Percentiles rank a stretch among this genome's conserved stretches.
These are phyloP conservation scores for Tragelaphus scriptus DNA, from an alignment of 2,113 vertebrate species.

Conservation along the genomic window DNA sequence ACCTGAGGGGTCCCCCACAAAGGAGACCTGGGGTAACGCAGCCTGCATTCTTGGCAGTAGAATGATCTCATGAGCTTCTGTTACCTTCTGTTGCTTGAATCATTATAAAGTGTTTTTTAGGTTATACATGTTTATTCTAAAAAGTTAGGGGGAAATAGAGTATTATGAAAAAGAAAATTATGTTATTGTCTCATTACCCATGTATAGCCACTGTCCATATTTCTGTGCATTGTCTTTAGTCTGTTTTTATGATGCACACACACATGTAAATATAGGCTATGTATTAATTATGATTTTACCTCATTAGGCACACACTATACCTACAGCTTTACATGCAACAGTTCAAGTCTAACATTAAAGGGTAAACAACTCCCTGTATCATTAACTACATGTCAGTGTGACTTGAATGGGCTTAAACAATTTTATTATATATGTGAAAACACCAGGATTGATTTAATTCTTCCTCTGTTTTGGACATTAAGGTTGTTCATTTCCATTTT, in stretches of 20 bases:
- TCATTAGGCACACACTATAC: background rate
- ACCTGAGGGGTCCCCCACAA: background rate
- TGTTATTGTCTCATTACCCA: background rate
- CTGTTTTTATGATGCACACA: background rate
- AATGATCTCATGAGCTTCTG: background rate
- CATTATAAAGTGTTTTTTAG: background rate
- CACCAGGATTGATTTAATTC: background rate
- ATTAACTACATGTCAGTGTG: background rate
- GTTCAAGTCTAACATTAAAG: background rate
- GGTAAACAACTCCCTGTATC: background rate
- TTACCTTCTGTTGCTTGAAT: background rate
- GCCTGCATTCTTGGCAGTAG: fast-evolving
- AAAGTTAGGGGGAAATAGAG: background rate
- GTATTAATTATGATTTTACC: background rate
- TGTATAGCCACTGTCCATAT: background rate
- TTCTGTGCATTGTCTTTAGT: background rate
- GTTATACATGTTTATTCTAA: background rate
- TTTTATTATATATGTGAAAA: background rate
- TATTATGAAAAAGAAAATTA: background rate
- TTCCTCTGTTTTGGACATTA: background rate
- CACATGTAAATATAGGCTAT: background rate
- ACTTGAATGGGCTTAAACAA: background rate
- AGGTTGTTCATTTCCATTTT: background rate
- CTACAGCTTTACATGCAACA: background rate
- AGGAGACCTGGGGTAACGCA: background rate